Conservation (phyloP, 2,888 invertebrate genomes). For the Zaprionus obscuricornis region DNA sequence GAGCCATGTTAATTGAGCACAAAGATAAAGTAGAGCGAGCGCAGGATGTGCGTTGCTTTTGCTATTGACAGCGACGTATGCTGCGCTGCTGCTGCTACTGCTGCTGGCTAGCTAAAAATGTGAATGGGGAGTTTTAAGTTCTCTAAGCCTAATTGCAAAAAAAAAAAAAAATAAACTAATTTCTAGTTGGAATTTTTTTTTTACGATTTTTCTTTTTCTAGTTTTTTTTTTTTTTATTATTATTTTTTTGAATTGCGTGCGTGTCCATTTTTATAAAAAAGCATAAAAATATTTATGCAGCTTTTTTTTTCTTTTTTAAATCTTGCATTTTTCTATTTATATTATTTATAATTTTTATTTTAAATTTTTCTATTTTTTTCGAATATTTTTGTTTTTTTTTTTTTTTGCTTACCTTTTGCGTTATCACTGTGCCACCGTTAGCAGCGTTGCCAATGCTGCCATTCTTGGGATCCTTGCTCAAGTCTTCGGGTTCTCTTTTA, state of each 20-base stretch:
- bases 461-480: conserved; percentile 84
- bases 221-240: neutral
- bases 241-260: conserved; percentile 53
- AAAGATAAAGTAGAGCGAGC: conserved; percentile 47
- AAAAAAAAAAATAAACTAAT: conserved; percentile 17
- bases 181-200: conserved; percentile 42
- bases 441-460: conserved; percentile 71
- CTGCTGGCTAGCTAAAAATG: conserved; percentile 13
- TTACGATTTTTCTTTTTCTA: conserved; percentile 6
- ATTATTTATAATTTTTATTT: neutral
- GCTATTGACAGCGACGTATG: no score
- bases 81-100: conserved; percentile 6
- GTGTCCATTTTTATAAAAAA: conserved; percentile 64
- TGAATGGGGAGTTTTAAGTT: conserved; percentile 22
- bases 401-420: conserved; percentile 82
- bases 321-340: conserved; percentile 2
- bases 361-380: neutral
- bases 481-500: conserved; percentile 84
- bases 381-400: conserved; percentile 3
- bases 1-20: conserved; percentile 56
- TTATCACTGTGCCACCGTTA: conserved; percentile 65
- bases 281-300: conserved; percentile 33
- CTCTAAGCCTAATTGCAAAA: conserved; percentile 17
- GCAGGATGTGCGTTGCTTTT: conserved; percentile 56
- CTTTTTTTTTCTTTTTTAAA: conserved; percentile 16